phyloP scores from a whole-genome alignment of 2,797 vertebrate genomes.

The Naso thynnoides region DNA sequence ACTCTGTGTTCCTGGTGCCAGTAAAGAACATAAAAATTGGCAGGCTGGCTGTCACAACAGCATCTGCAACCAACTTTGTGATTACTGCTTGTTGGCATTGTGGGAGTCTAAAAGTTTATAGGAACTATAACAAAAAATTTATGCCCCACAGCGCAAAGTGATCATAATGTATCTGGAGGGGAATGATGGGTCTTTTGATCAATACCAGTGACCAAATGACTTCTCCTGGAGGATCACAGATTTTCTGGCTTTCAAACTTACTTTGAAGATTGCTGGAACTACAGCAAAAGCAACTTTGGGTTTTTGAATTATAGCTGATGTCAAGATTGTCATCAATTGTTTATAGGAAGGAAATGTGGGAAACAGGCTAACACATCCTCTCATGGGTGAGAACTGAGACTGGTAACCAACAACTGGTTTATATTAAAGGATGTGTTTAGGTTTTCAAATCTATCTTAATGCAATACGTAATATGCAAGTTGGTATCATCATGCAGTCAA shows the following conservation, averaged over 20 bases:
- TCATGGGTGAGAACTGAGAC: not conserved
- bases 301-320: conserved; percentile 21
- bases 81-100: conserved; percentile 46
- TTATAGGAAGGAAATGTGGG: conserved; percentile 7
- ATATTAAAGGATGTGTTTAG: not conserved
- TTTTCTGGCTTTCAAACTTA: conserved; percentile 32
- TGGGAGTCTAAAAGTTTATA: conserved; percentile 39
- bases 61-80: conserved; percentile 48
- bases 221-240: conserved; percentile 22
- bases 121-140: conserved; percentile 55
- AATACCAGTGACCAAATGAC: conserved; percentile 37
- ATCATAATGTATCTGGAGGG: conserved; percentile 51
- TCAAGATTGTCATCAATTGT: not conserved
- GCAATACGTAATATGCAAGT: not conserved
- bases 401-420: not conserved
- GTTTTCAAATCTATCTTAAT: not conserved
- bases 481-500: not conserved
- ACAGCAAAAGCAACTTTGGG: conserved; percentile 3
- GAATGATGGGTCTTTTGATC: conserved; percentile 45
- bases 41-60: conserved; percentile 44
- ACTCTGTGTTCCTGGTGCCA: conserved; percentile 40
- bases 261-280: conserved; percentile 4
- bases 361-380: conserved; percentile 1
- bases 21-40: conserved; percentile 25
- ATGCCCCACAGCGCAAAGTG: conserved; percentile 32